A percentile compares a stretch with the other conserved stretches of the same genome.
Evolutionary conservation across 2,797 vertebrate species (phyloP).

Genomic region (Podarcis lilfordi): DNA sequence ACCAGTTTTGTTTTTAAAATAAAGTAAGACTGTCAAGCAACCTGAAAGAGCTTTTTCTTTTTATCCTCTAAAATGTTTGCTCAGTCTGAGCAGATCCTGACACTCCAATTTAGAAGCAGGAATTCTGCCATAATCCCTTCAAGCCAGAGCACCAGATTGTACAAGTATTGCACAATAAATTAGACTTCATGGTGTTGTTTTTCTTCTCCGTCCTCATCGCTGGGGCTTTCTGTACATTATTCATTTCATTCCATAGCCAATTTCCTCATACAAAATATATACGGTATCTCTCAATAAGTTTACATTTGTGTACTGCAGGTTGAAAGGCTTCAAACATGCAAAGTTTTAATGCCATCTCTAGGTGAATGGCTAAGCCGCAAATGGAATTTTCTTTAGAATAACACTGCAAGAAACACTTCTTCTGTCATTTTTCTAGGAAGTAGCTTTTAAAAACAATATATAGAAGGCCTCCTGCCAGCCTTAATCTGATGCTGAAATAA

Average conservation of each 20-base stretch:
- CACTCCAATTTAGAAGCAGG: not conserved
- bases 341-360: not conserved
- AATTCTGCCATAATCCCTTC: not conserved
- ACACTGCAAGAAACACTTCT: not conserved
- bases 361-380: not conserved
- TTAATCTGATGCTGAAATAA: slow-evolving; percentile 25
- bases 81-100: not conserved
- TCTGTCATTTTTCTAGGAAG: not conserved
- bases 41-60: not conserved
- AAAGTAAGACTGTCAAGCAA: not conserved
- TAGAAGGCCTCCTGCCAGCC: not conserved
- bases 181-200: not conserved
- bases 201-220: not conserved
- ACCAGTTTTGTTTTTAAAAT: not conserved
- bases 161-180: not conserved
- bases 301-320: not conserved
- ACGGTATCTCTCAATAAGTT: not conserved
- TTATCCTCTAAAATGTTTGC: not conserved
- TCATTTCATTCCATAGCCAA: not conserved
- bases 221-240: not conserved
- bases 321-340: not conserved
- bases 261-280: not conserved
- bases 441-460: not conserved
- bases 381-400: not conserved
- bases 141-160: not conserved